These are phyloP conservation scores for Napeogenes inachia DNA, from an alignment of 2,888 invertebrate genomes.

Conservation along the genomic window DNA sequence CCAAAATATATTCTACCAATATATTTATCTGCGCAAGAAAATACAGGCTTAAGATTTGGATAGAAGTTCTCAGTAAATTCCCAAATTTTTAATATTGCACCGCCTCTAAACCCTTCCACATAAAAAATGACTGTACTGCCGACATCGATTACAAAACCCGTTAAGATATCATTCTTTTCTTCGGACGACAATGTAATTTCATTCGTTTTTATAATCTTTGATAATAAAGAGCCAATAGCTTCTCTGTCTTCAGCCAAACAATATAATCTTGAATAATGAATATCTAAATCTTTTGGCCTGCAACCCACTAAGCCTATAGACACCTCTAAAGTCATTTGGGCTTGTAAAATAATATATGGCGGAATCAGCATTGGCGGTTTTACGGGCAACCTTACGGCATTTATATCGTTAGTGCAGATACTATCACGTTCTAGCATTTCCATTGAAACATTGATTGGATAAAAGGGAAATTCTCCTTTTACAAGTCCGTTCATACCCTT, in stretches of 20 bases:
- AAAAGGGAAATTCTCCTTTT: constrained; percentile 56
- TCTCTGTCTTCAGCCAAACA: constrained; percentile 42
- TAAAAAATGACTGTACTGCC: constrained; percentile 51
- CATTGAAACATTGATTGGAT: constrained; percentile 43
- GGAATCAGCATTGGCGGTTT: constrained; percentile 44
- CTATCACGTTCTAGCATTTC: constrained; percentile 40
- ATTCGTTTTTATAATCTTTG: constrained; percentile 49
- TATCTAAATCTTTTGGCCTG: constrained; percentile 36
- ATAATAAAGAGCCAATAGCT: constrained; percentile 40
- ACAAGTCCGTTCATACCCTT: constrained; percentile 46
- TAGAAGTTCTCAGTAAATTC: constrained; percentile 52
- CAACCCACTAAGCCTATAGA: constrained; percentile 63
- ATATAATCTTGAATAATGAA: constrained; percentile 54
- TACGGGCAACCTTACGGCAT: constrained; percentile 43
- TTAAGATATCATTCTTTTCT: constrained; percentile 41
- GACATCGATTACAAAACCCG: constrained; percentile 62
- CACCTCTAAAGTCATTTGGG: constrained; percentile 63
- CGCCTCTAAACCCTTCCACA: constrained; percentile 58
- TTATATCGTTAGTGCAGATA: constrained; percentile 63
- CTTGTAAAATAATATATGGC: constrained; percentile 46
- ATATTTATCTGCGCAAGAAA: constrained; percentile 53
- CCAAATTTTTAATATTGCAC: constrained; percentile 54
- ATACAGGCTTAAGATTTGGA: constrained; percentile 46
- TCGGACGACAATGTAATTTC: constrained; percentile 33
- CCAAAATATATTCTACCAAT: constrained; percentile 55